Conservation (phyloP, 1,140 invertebrate species). For the Sitobion miscanthi region DNA sequence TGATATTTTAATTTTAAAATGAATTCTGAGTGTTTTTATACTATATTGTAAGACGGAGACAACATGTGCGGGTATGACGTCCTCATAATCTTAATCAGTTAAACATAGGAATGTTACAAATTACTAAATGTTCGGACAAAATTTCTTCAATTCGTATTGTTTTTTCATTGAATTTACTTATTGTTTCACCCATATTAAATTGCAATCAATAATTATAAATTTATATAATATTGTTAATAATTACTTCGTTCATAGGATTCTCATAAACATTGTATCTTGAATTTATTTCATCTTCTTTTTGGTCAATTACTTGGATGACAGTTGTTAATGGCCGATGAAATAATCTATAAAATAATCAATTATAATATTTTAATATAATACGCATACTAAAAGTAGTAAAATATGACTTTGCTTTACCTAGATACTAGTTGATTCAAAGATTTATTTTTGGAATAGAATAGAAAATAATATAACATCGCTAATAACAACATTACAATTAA, state of each 20-base stretch:
- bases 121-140: neutral
- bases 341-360: conserved; percentile 11
- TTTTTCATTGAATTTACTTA: neutral
- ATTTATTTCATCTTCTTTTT: conserved; percentile 14
- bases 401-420: neutral
- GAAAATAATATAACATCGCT: conserved; percentile 24
- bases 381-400: neutral
- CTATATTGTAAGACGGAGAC: too few species aligned
- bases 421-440: neutral
- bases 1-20: too few species aligned
- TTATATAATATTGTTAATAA: neutral
- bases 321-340: conserved; percentile 30
- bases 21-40: too few species aligned
- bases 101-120: neutral
- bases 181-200: neutral
- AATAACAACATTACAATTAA: neutral
- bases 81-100: neutral
- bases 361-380: neutral
- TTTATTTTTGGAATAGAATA: conserved; percentile 34
- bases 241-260: conserved; percentile 41
- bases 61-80: too few species aligned
- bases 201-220: neutral
- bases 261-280: conserved; percentile 37
- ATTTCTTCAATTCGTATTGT: neutral
- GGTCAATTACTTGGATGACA: neutral